Percentiles rank a stretch among this genome's conserved stretches.
These are phyloP conservation scores for Antedon mediterranea DNA, from an alignment of 53 echinoderm and acorn worm species.

Conservation along the genomic window DNA sequence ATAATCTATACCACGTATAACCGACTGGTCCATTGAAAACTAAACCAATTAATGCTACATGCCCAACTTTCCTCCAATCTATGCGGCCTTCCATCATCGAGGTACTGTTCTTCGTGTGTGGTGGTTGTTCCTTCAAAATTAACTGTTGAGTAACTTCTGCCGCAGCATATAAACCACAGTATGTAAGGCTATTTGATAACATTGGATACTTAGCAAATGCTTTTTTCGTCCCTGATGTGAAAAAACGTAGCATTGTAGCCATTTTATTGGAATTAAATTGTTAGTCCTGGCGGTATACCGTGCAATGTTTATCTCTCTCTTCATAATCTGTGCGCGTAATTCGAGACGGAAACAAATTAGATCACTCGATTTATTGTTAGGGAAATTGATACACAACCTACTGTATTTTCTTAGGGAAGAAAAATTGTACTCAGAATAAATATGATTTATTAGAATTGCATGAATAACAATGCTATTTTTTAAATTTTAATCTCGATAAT, in stretches of 20 bases:
- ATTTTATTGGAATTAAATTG: neutral
- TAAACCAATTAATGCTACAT: constrained; percentile 51
- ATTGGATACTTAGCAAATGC: constrained; percentile 18
- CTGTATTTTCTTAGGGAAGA: too few species aligned
- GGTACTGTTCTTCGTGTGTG: neutral
- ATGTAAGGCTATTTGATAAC: constrained; percentile 54
- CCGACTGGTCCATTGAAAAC: constrained; percentile 76
- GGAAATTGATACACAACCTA: too few species aligned
- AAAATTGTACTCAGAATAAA: too few species aligned
- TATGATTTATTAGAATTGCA: too few species aligned
- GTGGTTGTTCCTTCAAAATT: constrained; percentile 14
- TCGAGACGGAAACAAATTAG: too few species aligned
- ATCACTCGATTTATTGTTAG: too few species aligned
- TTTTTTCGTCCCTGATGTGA: neutral
- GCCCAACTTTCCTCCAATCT: constrained; percentile 45
- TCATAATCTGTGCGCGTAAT: too few species aligned
- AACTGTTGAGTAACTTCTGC: constrained; percentile 75
- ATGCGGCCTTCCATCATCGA: constrained; percentile 30
- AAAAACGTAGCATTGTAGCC: neutral
- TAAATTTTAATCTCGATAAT: too few species aligned
- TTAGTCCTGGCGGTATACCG: too few species aligned
- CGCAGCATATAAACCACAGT: constrained; percentile 54
- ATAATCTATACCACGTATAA: constrained; percentile 76
- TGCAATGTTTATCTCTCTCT: too few species aligned
- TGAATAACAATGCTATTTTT: too few species aligned